Percentiles rank a stretch among this genome's conserved stretches.
Conservation (phyloP, 2,888 invertebrate genomes). For the Cinara cedri region DNA sequence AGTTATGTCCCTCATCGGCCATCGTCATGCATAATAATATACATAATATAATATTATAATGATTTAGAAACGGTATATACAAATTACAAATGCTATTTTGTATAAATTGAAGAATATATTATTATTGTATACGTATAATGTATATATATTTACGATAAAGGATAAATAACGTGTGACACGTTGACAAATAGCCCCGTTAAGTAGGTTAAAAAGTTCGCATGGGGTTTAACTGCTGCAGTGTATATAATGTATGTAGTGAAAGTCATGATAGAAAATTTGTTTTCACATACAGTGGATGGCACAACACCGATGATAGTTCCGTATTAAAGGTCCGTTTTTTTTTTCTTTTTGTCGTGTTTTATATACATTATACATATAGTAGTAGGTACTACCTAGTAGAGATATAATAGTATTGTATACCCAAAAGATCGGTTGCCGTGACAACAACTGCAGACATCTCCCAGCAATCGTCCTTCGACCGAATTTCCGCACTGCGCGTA, state of each 20-base stretch:
- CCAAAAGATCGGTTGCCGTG: conserved; percentile 28
- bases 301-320: background rate
- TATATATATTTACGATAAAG: background rate
- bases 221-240: background rate
- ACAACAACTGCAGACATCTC: conserved; percentile 6
- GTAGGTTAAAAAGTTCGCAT: conserved; percentile 38
- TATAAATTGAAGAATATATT: no score
- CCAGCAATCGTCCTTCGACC: conserved; percentile 35
- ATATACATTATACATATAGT: background rate
- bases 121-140: no score
- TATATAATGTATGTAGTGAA: conserved; percentile 1
- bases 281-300: conserved; percentile 12
- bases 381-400: no score
- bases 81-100: conserved; percentile 10
- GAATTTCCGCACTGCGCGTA: conserved; percentile 38
- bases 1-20: no score
- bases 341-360: background rate
- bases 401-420: background rate
- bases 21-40: no score
- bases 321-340: conserved; percentile 31
- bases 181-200: conserved; percentile 51
- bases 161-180: conserved; percentile 17
- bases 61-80: no score
- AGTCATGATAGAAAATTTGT: conserved; percentile 42
- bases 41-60: no score